Evolutionary conservation across 2,113 vertebrate genomes (phyloP), one percentile per base, ranked within the genome.

Genomic region (Zapus hudsonius): DNA sequence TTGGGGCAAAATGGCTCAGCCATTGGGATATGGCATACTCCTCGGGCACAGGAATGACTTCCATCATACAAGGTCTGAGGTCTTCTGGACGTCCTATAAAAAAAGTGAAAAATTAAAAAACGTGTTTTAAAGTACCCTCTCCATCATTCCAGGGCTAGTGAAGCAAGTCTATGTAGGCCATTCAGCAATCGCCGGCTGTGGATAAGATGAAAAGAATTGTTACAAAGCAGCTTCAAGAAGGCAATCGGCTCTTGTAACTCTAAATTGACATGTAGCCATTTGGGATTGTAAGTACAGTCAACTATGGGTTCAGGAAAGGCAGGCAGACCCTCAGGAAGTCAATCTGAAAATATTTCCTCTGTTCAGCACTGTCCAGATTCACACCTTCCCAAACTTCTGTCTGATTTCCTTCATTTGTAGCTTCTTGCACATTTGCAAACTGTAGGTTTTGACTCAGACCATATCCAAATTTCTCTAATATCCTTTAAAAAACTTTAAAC

Each of bases 1-100:
- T 98, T 99, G 94, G 97, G 97, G 96, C 99, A 99, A 98, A 99
- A 99, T 0, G 99, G 99, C 66, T 99, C 99, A 10, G 99, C 99
- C 99, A 99, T 99, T 59, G 99, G 98, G 96, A 99, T 98, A 92
- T 99, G 99, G 97, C 99, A 99, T 17, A 99, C 99, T 88, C 99
- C 99, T 33, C 97, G 74, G 70, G 98, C 98, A 94, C 97, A 97
- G 61, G 96, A 96, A 90, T 97, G 95, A 36, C 97, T 98, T 3
- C 99, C 99, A 12, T 99, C 99, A 3, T 99, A 99, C 67, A 99
- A 98, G 5, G 99, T 99, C 97, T 99, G 99, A 64, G 98, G 97
- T 94, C 99, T 99, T 95, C 98, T 99, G 61, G 98, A 98, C 16
- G 99, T 99, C 98, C 99, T 99, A 97, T 5, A 94, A 97, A 87